These are phyloP conservation scores for Stenurella melanura DNA, from an alignment of 2,888 invertebrate genomes.

Conservation along the genomic window DNA sequence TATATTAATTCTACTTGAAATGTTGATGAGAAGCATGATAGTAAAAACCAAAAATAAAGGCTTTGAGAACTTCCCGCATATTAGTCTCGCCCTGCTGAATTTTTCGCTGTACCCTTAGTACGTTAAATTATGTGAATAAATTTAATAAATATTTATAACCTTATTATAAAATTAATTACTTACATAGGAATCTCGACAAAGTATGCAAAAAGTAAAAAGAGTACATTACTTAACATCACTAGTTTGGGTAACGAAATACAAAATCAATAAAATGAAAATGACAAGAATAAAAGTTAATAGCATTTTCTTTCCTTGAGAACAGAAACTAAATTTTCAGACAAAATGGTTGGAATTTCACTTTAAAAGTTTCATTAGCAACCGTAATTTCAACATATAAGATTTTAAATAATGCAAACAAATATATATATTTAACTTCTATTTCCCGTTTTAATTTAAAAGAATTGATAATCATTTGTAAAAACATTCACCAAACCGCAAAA, in stretches of 20 bases:
- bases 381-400: not conserved
- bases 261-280: not conserved
- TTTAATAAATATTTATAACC: conserved; percentile 41
- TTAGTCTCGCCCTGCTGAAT: conserved; percentile 16
- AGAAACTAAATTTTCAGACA: not conserved
- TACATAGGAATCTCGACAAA: conserved; percentile 19
- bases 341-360: not conserved
- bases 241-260: conserved; percentile 5
- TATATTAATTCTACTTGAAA: not conserved
- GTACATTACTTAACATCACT: not conserved
- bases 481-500: not conserved
- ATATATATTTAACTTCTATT: not conserved
- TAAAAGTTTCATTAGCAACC: not conserved
- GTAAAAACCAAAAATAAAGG: conserved; percentile 13
- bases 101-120: conserved; percentile 20
- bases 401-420: not conserved
- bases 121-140: conserved; percentile 37
- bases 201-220: conserved; percentile 28
- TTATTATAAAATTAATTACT: conserved; percentile 37
- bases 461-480: not conserved
- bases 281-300: not conserved
- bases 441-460: not conserved
- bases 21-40: not conserved
- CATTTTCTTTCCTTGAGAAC: not conserved
- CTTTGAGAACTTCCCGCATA: conserved; percentile 7